Conservation (phyloP, 2,113 vertebrate genomes). For the Saguinus midas region DNA sequence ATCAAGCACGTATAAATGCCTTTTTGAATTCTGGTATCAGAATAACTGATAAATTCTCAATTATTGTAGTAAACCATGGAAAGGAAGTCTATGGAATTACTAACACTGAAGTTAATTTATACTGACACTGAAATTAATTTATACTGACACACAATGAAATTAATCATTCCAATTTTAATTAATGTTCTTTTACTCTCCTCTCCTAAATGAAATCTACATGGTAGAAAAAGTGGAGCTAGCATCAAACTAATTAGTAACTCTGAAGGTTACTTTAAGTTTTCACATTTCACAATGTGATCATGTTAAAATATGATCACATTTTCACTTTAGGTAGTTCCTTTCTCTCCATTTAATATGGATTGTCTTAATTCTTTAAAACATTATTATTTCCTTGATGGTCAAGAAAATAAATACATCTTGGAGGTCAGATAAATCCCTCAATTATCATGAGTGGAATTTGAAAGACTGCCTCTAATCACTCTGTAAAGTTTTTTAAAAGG, state of each 20-base stretch:
- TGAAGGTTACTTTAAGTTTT: conserved; percentile 41
- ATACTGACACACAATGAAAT: conserved; percentile 68
- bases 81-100: conserved; percentile 36
- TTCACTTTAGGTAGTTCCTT: conserved; percentile 5
- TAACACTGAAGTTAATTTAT: conserved; percentile 61
- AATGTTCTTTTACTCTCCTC: conserved; percentile 62
- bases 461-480: conserved; percentile 55
- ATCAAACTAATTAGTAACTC: conserved; percentile 46
- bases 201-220: conserved; percentile 13
- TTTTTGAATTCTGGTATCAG: conserved; percentile 32
- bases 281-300: neutral
- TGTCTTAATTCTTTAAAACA: conserved; percentile 30
- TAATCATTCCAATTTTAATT: conserved; percentile 70
- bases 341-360: neutral
- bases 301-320: conserved; percentile 43
- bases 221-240: neutral
- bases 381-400: neutral
- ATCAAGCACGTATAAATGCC: neutral
- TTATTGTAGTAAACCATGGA: conserved; percentile 15
- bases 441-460: conserved; percentile 56
- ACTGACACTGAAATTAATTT: conserved; percentile 66
- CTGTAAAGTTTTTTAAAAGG: conserved; percentile 6
- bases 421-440: conserved; percentile 54
- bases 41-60: conserved; percentile 31
- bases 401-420: conserved; percentile 57